A percentile compares a stretch with the other conserved stretches of the same genome.
Conservation (phyloP, 1,140 invertebrate genomes). For the Pseudomyrmex sp. region DNA sequence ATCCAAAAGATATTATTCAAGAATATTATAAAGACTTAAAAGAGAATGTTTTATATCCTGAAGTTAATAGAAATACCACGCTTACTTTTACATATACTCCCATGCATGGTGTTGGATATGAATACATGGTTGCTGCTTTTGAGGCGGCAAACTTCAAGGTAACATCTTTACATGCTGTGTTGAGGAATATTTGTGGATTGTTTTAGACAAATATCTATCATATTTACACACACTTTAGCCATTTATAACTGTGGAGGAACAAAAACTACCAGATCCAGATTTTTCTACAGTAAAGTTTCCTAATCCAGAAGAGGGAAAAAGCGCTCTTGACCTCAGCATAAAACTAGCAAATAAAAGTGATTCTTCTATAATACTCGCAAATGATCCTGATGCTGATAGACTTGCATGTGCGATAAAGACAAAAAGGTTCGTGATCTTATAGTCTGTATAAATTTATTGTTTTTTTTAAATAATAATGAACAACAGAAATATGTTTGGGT, state of each 20-base stretch:
- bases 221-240: conserved; percentile 80
- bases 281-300: conserved; percentile 99
- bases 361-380: conserved; percentile 94
- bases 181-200: conserved; percentile 5
- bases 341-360: conserved; percentile 91
- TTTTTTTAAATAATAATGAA: neutral
- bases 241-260: conserved; percentile 92
- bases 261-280: conserved; percentile 96
- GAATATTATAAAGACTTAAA: conserved; percentile 89
- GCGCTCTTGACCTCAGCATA: conserved; percentile 94
- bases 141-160: conserved; percentile 91
- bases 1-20: conserved; percentile 87
- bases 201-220: too few species aligned
- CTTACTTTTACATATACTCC: conserved; percentile 96
- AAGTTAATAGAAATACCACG: conserved; percentile 87
- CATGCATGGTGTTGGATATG: conserved; percentile 98
- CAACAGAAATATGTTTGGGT: conserved; percentile 10
- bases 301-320: conserved; percentile 98
- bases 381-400: conserved; percentile 99
- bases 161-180: conserved; percentile 55
- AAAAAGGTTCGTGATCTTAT: conserved; percentile 80
- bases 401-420: conserved; percentile 95
- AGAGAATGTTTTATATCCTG: conserved; percentile 85
- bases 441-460: neutral
- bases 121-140: conserved; percentile 92